Conservation (phyloP, 2,113 vertebrate species). For the Coturnix japonica region DNA sequence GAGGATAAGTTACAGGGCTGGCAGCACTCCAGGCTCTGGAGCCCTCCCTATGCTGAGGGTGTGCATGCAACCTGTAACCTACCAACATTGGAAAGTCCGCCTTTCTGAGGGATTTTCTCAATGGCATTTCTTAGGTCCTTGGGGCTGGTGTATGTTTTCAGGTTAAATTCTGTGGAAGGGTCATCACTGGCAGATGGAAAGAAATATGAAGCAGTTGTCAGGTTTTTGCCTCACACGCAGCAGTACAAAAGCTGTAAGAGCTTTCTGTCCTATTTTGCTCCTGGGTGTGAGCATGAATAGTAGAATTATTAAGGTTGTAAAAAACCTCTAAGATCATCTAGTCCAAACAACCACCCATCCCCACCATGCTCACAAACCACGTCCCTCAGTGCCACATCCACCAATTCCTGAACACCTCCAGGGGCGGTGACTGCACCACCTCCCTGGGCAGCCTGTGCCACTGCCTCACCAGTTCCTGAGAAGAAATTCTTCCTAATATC, state of each 20-base stretch:
- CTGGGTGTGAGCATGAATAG: not conserved
- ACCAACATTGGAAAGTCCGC: constrained; percentile 95
- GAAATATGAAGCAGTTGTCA: constrained; percentile 30
- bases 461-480: too few relatives aligned
- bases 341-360: too few relatives aligned
- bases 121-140: constrained; percentile 87
- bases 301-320: too few relatives aligned
- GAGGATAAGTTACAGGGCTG: not conserved
- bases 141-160: constrained; percentile 85
- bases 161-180: constrained; percentile 89
- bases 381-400: too few relatives aligned
- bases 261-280: not conserved
- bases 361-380: too few relatives aligned
- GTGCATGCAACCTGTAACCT: constrained; percentile 59
- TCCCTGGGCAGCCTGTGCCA: too few relatives aligned
- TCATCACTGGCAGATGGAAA: constrained; percentile 81
- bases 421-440: too few relatives aligned
- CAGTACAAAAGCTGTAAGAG: not conserved
- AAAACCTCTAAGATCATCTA: too few relatives aligned
- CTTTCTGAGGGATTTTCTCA: constrained; percentile 91
- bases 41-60: not conserved
- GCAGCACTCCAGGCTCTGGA: not conserved
- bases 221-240: not conserved
- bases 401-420: too few relatives aligned
- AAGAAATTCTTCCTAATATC: too few relatives aligned